These are phyloP conservation scores for Eulemur rufifrons DNA, from an alignment of 2,113 vertebrate genomes.

Conservation along the genomic window DNA sequence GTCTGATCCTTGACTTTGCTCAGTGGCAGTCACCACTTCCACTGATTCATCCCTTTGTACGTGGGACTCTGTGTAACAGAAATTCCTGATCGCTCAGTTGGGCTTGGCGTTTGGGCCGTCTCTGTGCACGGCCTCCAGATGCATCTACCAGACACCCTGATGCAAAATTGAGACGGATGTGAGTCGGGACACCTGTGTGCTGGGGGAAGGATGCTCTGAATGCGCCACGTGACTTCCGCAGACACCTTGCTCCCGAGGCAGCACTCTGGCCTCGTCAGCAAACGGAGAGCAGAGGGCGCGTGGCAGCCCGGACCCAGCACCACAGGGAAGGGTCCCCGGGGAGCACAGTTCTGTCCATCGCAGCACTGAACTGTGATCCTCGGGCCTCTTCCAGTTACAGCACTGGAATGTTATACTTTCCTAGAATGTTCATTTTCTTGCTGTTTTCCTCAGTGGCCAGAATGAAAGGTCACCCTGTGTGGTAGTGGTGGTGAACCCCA, in stretches of 20 bases:
- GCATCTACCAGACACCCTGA: background rate
- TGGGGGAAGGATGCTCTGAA: too few species aligned
- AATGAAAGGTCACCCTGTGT: background rate
- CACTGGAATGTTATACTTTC: background rate
- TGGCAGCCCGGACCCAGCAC: background rate
- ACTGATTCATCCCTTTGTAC: background rate
- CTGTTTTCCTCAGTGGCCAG: background rate
- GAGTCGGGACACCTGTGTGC: background rate
- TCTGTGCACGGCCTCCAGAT: background rate
- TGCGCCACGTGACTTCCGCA: rapidly evolving
- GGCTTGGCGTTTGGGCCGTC: background rate
- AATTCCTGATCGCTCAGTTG: background rate
- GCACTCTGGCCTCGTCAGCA: background rate
- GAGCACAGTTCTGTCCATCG: rapidly evolving
- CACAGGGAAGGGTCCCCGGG: background rate
- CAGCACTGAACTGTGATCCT: background rate
- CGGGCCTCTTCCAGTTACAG: background rate
- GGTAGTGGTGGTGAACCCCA: rapidly evolving
- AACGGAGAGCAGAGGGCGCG: too few species aligned
- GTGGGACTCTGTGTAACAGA: background rate
- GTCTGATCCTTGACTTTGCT: rapidly evolving
- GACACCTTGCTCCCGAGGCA: too few species aligned
- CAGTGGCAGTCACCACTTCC: rapidly evolving
- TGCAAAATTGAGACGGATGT: background rate
- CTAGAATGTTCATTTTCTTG: background rate